Evolutionary conservation across 2,888 invertebrate genomes (phyloP), one percentile per base, ranked within the genome.

Genomic region (Drosophila paramelanica): DNA sequence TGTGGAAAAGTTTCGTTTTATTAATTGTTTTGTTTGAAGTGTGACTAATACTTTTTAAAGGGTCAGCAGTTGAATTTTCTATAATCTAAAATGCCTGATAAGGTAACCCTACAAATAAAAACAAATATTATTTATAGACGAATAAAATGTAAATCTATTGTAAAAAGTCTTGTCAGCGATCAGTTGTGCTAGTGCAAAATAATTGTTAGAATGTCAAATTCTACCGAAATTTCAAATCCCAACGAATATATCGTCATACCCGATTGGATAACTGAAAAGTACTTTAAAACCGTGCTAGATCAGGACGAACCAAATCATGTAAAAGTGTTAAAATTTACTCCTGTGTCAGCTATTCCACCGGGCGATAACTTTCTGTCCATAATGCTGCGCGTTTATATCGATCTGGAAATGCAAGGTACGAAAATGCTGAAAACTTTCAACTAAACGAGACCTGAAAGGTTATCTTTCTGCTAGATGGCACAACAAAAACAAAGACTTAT

Each of bases 291-390:
- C 4, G 81, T 86, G 1, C 78, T 91, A 31, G 52, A 72, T 1
- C 81, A 75, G 23, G 89, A 91, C 51, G 86, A 81, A n/a, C 88
- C 89, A 0, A 58, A 89, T 20, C 69, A 76, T 52, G 68, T 67
- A 0, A 72, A 73, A 25, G 67, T 91, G 3, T 14, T 77, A 0
- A 83, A 81, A 11, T 89, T 91, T 38, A 82, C 73, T 0, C 70
- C 86, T 1, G 81, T 81, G 14, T 90, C 91, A 2, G 91, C 91
- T 0, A 89, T 83, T 53, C 81, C 89, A 0, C 84, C 89, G 0
- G 92, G 91, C 1, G 91, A 91, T 55, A 91, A 92, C 47, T 92
- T 85, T 42, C 84, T 88, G 3, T 91, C 91, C 1, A 62, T 84
- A 7, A 91, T 92, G 85, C 39, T 90, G n/a, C 84, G 91, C 13